A percentile compares a stretch with the other conserved stretches of the same genome.
phyloP scores from a whole-genome alignment of 2,888 invertebrate genomes.

The Drosophila infuscata region DNA sequence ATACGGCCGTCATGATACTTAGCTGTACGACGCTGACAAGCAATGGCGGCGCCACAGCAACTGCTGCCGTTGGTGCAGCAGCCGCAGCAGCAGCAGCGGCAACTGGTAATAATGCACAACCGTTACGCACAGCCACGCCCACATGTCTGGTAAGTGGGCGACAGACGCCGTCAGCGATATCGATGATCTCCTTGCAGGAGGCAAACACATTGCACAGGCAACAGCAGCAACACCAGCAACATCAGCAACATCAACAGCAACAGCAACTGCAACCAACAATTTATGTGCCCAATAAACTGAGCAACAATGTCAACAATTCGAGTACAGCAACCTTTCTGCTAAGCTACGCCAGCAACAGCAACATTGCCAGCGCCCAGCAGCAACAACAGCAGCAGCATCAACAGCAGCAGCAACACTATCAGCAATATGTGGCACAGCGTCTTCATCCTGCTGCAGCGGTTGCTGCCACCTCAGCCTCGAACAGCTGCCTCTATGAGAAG shows the following conservation, averaged over 20 bases:
- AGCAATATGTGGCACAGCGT: conserved; percentile 74
- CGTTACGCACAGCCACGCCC: conserved; percentile 71
- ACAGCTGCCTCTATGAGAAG: conserved; percentile 77
- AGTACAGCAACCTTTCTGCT: conserved; percentile 63
- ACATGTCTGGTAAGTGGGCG: conserved; percentile 75
- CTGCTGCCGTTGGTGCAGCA: conserved; percentile 53
- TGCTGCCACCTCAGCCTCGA: conserved; percentile 55
- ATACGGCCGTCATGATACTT: conserved; percentile 84
- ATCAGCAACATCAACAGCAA: conserved; percentile 42
- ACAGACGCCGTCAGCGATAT: conserved; percentile 79
- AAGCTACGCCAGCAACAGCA: conserved; percentile 75
- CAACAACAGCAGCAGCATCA: conserved; percentile 66
- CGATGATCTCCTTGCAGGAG: conserved; percentile 79
- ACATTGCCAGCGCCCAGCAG: conserved; percentile 66
- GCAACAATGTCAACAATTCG: conserved; percentile 52
- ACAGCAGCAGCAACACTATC: conserved; percentile 72
- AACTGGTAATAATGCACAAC: conserved; percentile 51
- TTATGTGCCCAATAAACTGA: conserved; percentile 65
- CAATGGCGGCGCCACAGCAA: conserved; percentile 59
- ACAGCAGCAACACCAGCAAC: conserved; percentile 35
- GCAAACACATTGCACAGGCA: conserved; percentile 62
- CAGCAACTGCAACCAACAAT: conserved; percentile 62
- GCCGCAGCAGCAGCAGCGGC: conserved; percentile 43
- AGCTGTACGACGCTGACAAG: conserved; percentile 84
- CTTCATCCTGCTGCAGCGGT: conserved; percentile 46